These are phyloP conservation scores for Uria lomvia DNA, from an alignment of 2,113 vertebrate species.

Conservation along the genomic window DNA sequence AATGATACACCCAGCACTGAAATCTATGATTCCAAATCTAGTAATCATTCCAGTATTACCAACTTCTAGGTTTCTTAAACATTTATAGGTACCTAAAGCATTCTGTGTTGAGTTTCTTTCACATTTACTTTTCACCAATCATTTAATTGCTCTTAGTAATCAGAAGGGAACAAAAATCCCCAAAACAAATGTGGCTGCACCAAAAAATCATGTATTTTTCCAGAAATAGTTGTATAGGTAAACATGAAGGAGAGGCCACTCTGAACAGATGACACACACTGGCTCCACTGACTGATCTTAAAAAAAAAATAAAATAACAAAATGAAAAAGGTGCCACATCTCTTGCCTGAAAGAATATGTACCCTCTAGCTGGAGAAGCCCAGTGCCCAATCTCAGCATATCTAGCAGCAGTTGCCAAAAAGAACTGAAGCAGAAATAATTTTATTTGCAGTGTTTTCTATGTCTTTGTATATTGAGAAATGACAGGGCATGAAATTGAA, in stretches of 20 bases:
- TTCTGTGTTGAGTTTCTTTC: not conserved
- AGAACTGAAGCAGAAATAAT: not conserved
- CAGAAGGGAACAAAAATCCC: not conserved
- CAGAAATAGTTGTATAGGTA: not conserved
- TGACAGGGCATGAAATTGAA: not conserved
- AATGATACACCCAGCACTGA: not conserved
- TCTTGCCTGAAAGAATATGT: not conserved
- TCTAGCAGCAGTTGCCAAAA: not conserved
- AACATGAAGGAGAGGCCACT: not conserved
- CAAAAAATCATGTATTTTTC: not conserved
- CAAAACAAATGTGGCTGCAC: not conserved
- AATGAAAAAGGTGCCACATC: not conserved
- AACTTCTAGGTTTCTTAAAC: not conserved
- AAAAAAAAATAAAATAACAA: not conserved
- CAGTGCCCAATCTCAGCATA: not conserved
- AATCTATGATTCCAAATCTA: not conserved
- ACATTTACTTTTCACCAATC: not conserved
- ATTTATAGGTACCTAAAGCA: not conserved
- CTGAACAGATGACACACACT: not conserved
- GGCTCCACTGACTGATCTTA: not conserved
- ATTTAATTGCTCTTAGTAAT: not conserved
- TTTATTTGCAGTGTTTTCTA: not conserved
- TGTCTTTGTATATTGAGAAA: not conserved
- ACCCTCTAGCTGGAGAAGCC: not conserved
- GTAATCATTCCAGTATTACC: not conserved